Percentiles rank a stretch among this genome's conserved stretches.
Evolutionary conservation across 2,888 invertebrate species (phyloP).

Genomic region (Diloba caeruleocephala): DNA sequence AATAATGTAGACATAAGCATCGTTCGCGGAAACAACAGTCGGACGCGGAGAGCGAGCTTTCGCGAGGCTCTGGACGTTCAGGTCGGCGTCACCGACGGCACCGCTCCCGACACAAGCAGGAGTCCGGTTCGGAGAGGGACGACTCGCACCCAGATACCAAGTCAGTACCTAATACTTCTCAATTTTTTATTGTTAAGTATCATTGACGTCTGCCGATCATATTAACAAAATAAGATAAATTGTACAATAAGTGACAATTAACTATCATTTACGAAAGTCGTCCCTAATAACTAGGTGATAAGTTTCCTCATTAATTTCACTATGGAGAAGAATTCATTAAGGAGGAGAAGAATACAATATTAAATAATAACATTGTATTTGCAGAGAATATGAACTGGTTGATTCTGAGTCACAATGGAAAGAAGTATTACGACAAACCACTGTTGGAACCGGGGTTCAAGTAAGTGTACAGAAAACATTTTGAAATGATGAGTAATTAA

Average conservation of each 20-base stretch:
- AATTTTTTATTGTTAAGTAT: no score
- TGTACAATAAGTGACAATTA: no score
- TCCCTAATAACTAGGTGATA: no score
- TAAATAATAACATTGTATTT: slow-evolving; percentile 33
- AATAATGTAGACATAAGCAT: slow-evolving; percentile 91
- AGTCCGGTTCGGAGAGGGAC: slow-evolving; percentile 93
- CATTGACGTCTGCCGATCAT: no score
- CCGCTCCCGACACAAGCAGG: slow-evolving; percentile 93
- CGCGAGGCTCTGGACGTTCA: slow-evolving; percentile 94
- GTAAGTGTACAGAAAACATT: slow-evolving; percentile 59
- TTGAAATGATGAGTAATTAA: background rate
- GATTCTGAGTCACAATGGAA: slow-evolving; percentile 97
- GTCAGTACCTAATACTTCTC: slow-evolving; percentile 59
- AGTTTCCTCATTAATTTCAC: no score
- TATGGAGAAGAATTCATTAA: background rate
- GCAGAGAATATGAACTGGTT: slow-evolving; percentile 92
- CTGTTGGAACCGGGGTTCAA: slow-evolving; percentile 85
- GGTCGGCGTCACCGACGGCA: slow-evolving; percentile 93
- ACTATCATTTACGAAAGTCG: no score
- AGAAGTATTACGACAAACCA: slow-evolving; percentile 94
- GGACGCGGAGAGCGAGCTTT: slow-evolving; percentile 97
- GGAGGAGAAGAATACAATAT: background rate
- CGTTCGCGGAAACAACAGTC: slow-evolving; percentile 94
- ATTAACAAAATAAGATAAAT: no score
- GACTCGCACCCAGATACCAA: slow-evolving; percentile 87